These are phyloP conservation scores for Chrysomallon squamiferum DNA, from an alignment of 1,140 invertebrate species.

Conservation along the genomic window DNA sequence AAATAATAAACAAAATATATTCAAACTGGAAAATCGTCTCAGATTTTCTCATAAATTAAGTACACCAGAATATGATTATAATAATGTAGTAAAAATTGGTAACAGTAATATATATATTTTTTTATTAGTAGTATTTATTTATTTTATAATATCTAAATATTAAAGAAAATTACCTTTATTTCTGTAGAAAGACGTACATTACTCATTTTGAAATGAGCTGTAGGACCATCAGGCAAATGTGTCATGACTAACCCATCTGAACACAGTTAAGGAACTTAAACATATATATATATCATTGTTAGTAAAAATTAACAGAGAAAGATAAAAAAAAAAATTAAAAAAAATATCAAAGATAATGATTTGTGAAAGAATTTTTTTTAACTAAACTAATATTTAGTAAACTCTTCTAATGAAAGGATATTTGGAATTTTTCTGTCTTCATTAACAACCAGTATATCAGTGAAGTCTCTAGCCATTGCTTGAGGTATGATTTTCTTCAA, in stretches of 20 bases:
- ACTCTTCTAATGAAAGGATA: slow-evolving; percentile 63
- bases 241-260: slow-evolving; percentile 86
- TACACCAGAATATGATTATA: neutral
- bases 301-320: no score
- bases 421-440: slow-evolving; percentile 90
- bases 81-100: no score
- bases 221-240: slow-evolving; percentile 95
- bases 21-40: neutral
- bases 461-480: slow-evolving; percentile 78
- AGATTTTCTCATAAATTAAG: slow-evolving; percentile 1
- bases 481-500: slow-evolving; percentile 92
- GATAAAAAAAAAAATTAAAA: no score
- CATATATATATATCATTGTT: no score
- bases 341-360: no score
- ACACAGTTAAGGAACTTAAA: slow-evolving; percentile 38
- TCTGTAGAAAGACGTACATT: slow-evolving; percentile 66
- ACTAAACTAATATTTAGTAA: no score
- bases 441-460: slow-evolving; percentile 92
- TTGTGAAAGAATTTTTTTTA: no score
- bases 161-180: slow-evolving; percentile 59
- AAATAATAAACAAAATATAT: neutral
- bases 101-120: no score
- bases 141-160: no score
- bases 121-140: no score
- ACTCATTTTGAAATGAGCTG: slow-evolving; percentile 79